Percentiles rank a stretch among this genome's conserved stretches.
Evolutionary conservation across 2,888 invertebrate species (phyloP).

Genomic region (Torymus texanus): DNA sequence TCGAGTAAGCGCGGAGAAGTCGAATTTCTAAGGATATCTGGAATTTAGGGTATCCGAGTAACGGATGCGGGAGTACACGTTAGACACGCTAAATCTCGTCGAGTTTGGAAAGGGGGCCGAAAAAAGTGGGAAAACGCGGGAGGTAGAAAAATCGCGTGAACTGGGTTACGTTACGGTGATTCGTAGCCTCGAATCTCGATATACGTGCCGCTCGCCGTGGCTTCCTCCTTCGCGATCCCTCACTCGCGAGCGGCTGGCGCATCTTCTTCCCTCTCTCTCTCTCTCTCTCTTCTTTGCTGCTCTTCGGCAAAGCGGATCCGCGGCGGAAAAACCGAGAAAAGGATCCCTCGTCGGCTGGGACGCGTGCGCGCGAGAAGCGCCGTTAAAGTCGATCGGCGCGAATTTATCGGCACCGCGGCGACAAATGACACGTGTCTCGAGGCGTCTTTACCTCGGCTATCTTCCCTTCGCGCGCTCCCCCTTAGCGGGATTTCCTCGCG

Average conservation of each 20-base stretch:
- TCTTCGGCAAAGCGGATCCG: too few relatives aligned
- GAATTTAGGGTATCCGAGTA: constrained; percentile 30
- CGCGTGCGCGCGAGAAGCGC: constrained; percentile 8
- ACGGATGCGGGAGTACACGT: constrained; percentile 15
- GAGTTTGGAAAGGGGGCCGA: constrained; percentile 10
- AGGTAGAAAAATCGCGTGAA: constrained; percentile 13
- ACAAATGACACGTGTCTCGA: constrained; percentile 51
- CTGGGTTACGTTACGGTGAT: constrained; percentile 52
- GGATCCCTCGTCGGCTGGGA: too few relatives aligned
- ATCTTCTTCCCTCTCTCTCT: constrained; percentile 5
- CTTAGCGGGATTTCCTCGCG: constrained; percentile 9
- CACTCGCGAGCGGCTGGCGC: constrained; percentile 7
- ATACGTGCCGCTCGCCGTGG: not conserved
- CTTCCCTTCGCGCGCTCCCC: not conserved
- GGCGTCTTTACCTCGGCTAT: constrained; percentile 18
- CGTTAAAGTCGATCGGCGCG: constrained; percentile 52
- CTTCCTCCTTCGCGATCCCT: constrained; percentile 9
- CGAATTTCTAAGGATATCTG: not conserved
- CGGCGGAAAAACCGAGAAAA: too few relatives aligned
- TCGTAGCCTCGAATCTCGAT: constrained; percentile 8
- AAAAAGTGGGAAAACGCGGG: constrained; percentile 20
- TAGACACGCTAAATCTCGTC: constrained; percentile 35
- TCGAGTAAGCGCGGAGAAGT: too few relatives aligned
- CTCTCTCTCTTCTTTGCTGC: too few relatives aligned
- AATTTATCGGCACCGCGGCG: constrained; percentile 50